Conservation (phyloP, 2,113 vertebrate species). For the Melanostigma gelatinosum region DNA sequence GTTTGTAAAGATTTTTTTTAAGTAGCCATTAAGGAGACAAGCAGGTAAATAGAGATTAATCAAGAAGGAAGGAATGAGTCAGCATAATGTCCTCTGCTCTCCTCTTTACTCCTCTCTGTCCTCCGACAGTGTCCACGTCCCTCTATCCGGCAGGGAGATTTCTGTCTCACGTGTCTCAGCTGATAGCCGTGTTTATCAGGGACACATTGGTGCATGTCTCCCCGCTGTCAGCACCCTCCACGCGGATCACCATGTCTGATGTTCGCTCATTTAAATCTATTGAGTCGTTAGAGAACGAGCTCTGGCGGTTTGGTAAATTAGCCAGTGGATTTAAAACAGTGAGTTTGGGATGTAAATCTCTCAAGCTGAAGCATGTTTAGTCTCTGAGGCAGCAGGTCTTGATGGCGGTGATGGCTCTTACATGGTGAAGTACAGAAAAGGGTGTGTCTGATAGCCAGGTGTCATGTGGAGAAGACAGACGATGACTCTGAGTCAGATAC, state of each 20-base stretch:
- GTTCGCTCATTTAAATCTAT: background rate
- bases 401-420: too few species aligned
- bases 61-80: constrained; percentile 35
- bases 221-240: background rate
- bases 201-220: background rate
- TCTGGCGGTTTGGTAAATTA: background rate
- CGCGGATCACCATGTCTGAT: background rate
- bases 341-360: background rate
- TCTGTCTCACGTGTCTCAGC: too few species aligned
- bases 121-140: too few species aligned
- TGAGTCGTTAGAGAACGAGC: background rate
- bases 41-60: constrained; percentile 9
- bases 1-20: background rate
- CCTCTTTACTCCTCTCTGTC: background rate
- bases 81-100: constrained; percentile 25
- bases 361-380: background rate
- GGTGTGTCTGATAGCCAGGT: too few species aligned
- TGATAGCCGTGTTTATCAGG: background rate
- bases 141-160: too few species aligned
- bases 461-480: too few species aligned
- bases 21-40: background rate
- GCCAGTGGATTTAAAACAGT: background rate
- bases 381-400: background rate
- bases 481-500: too few species aligned
- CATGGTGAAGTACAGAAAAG: too few species aligned